A percentile compares a stretch with the other conserved stretches of the same genome.
Evolutionary conservation across 2,797 vertebrate species (phyloP).

Genomic region (Naso thynnoides): DNA sequence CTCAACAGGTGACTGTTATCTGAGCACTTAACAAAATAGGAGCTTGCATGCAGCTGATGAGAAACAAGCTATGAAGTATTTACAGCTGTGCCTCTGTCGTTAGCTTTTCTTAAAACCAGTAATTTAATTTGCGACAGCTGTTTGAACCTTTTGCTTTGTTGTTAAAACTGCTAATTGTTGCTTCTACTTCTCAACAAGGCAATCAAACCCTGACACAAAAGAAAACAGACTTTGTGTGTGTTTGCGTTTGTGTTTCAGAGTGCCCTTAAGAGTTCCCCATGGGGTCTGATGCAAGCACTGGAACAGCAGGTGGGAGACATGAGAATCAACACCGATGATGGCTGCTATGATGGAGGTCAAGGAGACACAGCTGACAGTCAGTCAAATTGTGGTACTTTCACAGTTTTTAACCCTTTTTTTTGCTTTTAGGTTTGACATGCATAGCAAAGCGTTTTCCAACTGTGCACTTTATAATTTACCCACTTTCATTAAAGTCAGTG

Average conservation of each 20-base stretch:
- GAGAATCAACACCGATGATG: slow-evolving; percentile 73
- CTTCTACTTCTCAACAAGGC: slow-evolving; percentile 3
- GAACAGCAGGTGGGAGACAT: slow-evolving; percentile 91
- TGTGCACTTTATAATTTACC: slow-evolving; percentile 14
- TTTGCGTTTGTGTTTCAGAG: slow-evolving; percentile 76
- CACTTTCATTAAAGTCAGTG: background rate
- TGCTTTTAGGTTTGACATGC: slow-evolving; percentile 8
- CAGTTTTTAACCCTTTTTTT: slow-evolving; percentile 10
- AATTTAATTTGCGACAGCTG: slow-evolving; percentile 27
- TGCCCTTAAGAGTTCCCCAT: slow-evolving; percentile 83
- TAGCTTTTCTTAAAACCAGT: slow-evolving; percentile 18
- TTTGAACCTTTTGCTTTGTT: slow-evolving; percentile 38
- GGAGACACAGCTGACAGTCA: slow-evolving; percentile 77
- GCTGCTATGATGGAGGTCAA: slow-evolving; percentile 65
- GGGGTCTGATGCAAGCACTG: slow-evolving; percentile 87
- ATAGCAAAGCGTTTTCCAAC: slow-evolving; percentile 18
- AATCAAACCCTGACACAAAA: slow-evolving; percentile 11
- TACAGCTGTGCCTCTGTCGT: slow-evolving; percentile 44
- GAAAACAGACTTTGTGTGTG: slow-evolving; percentile 7
- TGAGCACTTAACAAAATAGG: slow-evolving; percentile 9
- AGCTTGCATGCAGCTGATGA: slow-evolving; percentile 20
- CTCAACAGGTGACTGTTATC: slow-evolving; percentile 11
- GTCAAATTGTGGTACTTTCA: slow-evolving; percentile 85
- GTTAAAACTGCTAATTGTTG: slow-evolving; percentile 38
- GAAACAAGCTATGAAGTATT: slow-evolving; percentile 15